These are phyloP conservation scores for Notechis scutatus DNA, from an alignment of 2,113 vertebrate species.

Conservation along the genomic window DNA sequence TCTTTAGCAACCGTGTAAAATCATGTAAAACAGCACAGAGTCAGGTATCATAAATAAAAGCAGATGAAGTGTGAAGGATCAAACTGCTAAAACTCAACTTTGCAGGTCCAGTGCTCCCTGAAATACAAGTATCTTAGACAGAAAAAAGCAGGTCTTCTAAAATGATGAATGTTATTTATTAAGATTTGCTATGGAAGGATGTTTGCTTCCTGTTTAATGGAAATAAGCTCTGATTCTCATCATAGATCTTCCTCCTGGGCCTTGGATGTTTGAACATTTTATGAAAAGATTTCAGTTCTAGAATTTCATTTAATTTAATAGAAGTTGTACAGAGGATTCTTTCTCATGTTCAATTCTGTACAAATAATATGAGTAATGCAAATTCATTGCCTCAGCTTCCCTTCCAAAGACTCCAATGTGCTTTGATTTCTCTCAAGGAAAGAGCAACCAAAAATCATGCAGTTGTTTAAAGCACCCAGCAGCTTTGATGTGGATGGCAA, in stretches of 20 bases:
- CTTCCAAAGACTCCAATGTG: not conserved
- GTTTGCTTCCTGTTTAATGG: not conserved
- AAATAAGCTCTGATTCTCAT: not conserved
- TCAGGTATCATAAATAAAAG: not conserved
- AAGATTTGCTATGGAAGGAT: not conserved
- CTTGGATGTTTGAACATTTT: not conserved
- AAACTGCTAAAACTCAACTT: not conserved
- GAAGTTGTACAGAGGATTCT: not conserved
- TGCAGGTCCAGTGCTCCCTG: not conserved
- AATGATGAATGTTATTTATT: not conserved
- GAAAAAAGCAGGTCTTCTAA: not conserved
- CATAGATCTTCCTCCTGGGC: not conserved
- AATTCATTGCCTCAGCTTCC: not conserved
- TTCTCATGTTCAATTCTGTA: constrained; percentile 22
- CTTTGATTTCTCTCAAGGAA: constrained; percentile 30
- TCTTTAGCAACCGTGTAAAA: not conserved
- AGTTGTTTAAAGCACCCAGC: not conserved
- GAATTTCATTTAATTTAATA: not conserved
- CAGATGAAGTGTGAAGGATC: not conserved
- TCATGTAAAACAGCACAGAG: not conserved
- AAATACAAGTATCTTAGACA: not conserved
- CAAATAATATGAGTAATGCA: constrained; percentile 11
- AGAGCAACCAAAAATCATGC: not conserved
- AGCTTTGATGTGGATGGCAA: not conserved
- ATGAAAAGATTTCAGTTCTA: not conserved